Evolutionary conservation across 2,797 vertebrate species (phyloP).

Genomic region (Propithecus perrieri): DNA sequence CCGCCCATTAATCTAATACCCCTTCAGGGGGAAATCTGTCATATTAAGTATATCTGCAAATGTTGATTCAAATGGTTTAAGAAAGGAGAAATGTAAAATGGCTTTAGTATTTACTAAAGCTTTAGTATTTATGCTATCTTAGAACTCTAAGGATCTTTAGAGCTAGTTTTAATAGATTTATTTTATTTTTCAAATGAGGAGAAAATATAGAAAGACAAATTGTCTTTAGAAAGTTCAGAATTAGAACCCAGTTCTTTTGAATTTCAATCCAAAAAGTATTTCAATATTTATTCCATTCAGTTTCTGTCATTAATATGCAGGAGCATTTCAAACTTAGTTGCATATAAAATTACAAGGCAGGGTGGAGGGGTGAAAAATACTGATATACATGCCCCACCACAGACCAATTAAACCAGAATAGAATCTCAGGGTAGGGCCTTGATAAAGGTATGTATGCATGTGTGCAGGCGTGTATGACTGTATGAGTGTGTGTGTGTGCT

Average conservation of each 20-base stretch:
- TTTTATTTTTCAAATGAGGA: slow-evolving; percentile 6
- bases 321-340: background rate
- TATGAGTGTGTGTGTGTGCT: too few relatives aligned
- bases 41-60: slow-evolving; percentile 54
- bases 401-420: background rate
- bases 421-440: background rate
- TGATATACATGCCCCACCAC: background rate
- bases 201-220: background rate
- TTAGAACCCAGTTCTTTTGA: background rate
- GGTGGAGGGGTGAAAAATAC: background rate
- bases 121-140: slow-evolving; percentile 21
- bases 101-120: slow-evolving; percentile 31
- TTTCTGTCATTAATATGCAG: background rate
- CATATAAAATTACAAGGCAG: background rate
- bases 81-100: background rate
- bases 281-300: background rate
- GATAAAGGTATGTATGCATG: fast-evolving
- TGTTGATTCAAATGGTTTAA: slow-evolving; percentile 48
- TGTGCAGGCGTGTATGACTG: background rate
- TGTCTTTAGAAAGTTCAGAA: background rate
- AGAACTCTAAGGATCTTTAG: background rate
- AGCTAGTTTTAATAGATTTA: background rate
- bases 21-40: slow-evolving; percentile 45
- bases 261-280: background rate
- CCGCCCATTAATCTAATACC: slow-evolving; percentile 66